Evolutionary conservation across 2,797 vertebrate species (phyloP).

Genomic region (Pyrocephalus nanus): DNA sequence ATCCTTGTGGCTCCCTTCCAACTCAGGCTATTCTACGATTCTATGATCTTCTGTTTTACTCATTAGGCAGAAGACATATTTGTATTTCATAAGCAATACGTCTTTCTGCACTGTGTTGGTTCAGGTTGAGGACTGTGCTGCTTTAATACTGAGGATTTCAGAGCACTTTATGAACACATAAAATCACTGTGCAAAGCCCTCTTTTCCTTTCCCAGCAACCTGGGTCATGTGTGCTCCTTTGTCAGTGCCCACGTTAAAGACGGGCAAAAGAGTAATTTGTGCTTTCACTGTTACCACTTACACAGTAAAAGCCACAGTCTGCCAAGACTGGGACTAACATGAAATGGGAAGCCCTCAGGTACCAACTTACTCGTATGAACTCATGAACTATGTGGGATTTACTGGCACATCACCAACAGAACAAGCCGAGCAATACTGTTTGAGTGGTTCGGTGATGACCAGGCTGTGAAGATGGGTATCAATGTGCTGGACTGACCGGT

Average conservation of each 20-base stretch:
- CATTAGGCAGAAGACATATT: background rate
- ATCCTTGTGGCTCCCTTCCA: background rate
- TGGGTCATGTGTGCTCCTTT: background rate
- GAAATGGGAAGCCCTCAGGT: background rate
- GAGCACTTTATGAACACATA: background rate
- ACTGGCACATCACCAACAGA: background rate
- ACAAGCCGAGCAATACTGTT: background rate
- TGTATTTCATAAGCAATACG: background rate
- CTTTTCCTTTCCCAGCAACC: background rate
- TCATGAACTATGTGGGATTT: background rate
- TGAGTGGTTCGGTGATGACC: background rate
- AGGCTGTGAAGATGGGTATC: background rate
- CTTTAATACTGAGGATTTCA: background rate
- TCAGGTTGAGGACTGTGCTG: background rate
- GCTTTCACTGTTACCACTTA: background rate
- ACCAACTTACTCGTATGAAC: background rate
- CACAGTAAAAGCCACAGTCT: background rate
- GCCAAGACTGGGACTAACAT: background rate
- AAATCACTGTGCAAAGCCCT: background rate
- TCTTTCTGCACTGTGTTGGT: background rate
- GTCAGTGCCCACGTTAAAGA: background rate
- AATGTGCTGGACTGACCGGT: background rate
- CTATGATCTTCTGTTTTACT: background rate
- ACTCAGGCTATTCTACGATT: background rate
- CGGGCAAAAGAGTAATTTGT: background rate